Percentiles rank a stretch among this genome's conserved stretches.
Evolutionary conservation across 1,140 invertebrate genomes (phyloP).

Genomic region (Diachasma alloeum): DNA sequence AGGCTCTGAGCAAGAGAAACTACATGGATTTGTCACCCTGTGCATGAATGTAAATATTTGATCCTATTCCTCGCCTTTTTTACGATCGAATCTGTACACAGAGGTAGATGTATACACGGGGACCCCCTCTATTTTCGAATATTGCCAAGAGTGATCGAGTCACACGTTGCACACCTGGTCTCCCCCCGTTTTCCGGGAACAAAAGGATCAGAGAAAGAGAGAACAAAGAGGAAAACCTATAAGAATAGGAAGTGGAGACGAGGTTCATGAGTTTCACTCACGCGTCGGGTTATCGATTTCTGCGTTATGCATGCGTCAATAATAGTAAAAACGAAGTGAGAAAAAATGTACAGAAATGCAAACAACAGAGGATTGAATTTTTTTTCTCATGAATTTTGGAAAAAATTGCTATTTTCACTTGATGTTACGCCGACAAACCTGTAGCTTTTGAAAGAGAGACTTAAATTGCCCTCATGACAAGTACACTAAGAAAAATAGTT

Average conservation of each 20-base stretch:
- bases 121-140: neutral
- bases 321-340: neutral
- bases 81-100: neutral
- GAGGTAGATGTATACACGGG: neutral
- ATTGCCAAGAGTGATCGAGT: neutral
- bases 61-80: neutral
- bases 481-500: too few species aligned
- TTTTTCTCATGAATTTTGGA: neutral
- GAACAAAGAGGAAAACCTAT: constrained; percentile 5
- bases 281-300: neutral
- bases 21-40: neutral
- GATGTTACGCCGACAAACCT: too few species aligned
- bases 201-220: neutral
- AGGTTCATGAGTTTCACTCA: neutral
- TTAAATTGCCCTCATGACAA: too few species aligned
- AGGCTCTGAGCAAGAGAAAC: neutral
- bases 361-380: neutral
- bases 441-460: too few species aligned
- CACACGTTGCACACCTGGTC: constrained; percentile 3
- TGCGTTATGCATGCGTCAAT: neutral
- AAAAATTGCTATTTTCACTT: too few species aligned
- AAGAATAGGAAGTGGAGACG: neutral
- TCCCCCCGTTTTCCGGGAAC: neutral
- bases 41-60: neutral
- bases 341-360: neutral